Conservation (phyloP, 2,888 invertebrate genomes). For the Ochropleura plecta region DNA sequence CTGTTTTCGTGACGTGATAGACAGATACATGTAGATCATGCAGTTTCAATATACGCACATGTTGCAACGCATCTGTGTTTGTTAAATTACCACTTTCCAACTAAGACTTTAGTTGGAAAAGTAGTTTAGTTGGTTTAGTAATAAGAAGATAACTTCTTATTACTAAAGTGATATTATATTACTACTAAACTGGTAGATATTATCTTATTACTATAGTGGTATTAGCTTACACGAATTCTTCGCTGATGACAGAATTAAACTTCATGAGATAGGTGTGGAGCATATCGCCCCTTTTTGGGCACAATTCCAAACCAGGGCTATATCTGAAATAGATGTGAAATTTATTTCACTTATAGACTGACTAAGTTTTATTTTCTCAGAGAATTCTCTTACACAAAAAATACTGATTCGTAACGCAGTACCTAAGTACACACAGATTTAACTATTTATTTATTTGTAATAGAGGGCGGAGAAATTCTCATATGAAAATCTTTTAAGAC, state of each 20-base stretch:
- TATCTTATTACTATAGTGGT: background rate
- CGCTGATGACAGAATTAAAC: slow-evolving; percentile 40
- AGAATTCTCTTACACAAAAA: background rate
- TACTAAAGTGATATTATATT: no score
- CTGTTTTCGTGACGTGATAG: background rate
- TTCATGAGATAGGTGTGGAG: slow-evolving; percentile 47
- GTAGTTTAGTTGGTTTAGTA: no score
- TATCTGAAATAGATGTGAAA: slow-evolving; percentile 34
- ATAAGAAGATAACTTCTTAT: no score
- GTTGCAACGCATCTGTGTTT: background rate
- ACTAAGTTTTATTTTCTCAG: background rate
- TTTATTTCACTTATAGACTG: slow-evolving; percentile 28
- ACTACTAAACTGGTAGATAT: slow-evolving; percentile 3
- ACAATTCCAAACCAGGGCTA: slow-evolving; percentile 40
- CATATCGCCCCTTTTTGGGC: slow-evolving; percentile 38
- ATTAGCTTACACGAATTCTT: slow-evolving; percentile 17
- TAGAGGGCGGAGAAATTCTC: background rate
- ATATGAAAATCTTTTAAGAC: slow-evolving; percentile 9
- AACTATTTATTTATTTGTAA: background rate
- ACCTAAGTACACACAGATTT: background rate
- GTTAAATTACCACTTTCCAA: background rate
- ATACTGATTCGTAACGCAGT: background rate
- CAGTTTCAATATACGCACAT: background rate
- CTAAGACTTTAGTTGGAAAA: no score
- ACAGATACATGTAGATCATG: background rate